Evolutionary conservation across 2,113 vertebrate genomes (phyloP).

Genomic region (Proterorhinus semilunaris): DNA sequence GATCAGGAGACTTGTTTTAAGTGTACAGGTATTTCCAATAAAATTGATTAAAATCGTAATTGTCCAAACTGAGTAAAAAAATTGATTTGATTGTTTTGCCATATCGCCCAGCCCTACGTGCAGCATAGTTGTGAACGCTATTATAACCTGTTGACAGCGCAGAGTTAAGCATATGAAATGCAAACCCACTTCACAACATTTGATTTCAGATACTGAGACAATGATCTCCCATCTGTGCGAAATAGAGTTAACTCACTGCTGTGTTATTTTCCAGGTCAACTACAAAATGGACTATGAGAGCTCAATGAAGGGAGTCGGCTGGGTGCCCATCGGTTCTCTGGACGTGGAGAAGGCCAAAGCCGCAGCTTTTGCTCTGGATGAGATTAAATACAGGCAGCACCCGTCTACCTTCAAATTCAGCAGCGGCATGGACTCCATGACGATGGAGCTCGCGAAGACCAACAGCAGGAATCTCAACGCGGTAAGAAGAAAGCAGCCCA

Average conservation of each 20-base stretch:
- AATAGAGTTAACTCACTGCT: neutral
- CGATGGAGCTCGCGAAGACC: slow-evolving; percentile 88
- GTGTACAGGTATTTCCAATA: no score
- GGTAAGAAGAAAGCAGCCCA: slow-evolving; percentile 67
- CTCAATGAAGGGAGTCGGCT: slow-evolving; percentile 85
- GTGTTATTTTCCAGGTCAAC: slow-evolving; percentile 68
- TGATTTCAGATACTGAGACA: no score
- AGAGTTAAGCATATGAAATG: no score
- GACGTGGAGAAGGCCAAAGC: slow-evolving; percentile 84
- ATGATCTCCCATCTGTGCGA: no score
- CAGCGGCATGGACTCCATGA: slow-evolving; percentile 81
- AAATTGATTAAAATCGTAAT: no score
- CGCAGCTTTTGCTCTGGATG: slow-evolving; percentile 82
- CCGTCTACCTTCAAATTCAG: slow-evolving; percentile 87
- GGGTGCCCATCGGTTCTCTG: slow-evolving; percentile 89
- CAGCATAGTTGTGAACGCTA: no score
- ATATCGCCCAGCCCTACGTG: no score
- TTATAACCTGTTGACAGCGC: no score
- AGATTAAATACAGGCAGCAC: slow-evolving; percentile 86
- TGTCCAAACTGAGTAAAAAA: no score
- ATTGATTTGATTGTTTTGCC: no score
- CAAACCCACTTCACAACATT: no score
- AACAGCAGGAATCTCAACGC: slow-evolving; percentile 86
- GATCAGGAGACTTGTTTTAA: no score
- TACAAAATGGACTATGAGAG: slow-evolving; percentile 87